phyloP scores from a whole-genome alignment of 2,797 vertebrate species.

The Chaunax sp. region DNA sequence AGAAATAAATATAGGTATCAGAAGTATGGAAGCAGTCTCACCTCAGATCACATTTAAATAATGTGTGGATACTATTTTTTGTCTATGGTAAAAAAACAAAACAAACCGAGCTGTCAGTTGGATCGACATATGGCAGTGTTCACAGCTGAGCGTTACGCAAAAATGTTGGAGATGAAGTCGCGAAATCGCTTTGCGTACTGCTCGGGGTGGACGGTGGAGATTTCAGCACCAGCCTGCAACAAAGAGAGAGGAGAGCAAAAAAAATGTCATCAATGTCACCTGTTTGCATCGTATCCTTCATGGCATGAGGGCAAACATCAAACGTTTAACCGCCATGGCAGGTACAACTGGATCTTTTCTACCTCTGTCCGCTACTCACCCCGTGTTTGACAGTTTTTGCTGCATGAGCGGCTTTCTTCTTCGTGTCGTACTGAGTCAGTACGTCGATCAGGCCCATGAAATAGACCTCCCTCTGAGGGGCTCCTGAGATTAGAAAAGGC shows the following conservation, averaged over 20 bases:
- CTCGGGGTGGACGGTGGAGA: constrained; percentile 95
- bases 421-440: constrained; percentile 93
- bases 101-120: constrained; percentile 30
- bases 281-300: not conserved
- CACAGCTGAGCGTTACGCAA: constrained; percentile 80
- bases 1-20: constrained; percentile 79
- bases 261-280: not conserved
- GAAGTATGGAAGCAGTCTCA: constrained; percentile 57
- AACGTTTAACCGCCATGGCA: not conserved
- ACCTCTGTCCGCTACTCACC: constrained; percentile 76
- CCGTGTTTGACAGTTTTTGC: constrained; percentile 97
- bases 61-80: constrained; percentile 46
- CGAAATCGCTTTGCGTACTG: constrained; percentile 96
- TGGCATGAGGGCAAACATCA: not conserved
- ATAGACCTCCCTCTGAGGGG: constrained; percentile 92
- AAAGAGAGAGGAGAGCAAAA: not conserved
- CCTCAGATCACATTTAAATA: constrained; percentile 42
- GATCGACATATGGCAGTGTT: constrained; percentile 20
- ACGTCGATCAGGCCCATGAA: constrained; percentile 98
- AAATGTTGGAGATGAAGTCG: constrained; percentile 94
- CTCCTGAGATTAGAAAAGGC: constrained; percentile 76
- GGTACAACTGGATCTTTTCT: not conserved
- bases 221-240: constrained; percentile 90
- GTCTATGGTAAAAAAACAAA: constrained; percentile 37
- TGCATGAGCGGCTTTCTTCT: constrained; percentile 94